Conservation (phyloP, 1,140 invertebrate genomes). For the Polypedilum vanderplanki region DNA sequence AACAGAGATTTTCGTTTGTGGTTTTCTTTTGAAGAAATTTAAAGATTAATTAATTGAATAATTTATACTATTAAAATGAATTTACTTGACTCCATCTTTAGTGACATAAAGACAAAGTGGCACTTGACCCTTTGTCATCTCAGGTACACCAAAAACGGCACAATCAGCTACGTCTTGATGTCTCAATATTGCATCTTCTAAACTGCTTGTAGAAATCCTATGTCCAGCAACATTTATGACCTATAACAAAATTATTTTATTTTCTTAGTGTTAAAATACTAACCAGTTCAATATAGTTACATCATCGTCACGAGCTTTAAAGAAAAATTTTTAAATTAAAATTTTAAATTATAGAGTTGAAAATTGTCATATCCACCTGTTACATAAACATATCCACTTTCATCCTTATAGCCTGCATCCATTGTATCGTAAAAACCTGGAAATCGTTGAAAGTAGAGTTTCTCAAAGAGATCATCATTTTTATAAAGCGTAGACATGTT, state of each 20-base stretch:
- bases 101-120: slow-evolving; percentile 79
- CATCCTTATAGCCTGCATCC: slow-evolving; percentile 83
- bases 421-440: slow-evolving; percentile 93
- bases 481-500: slow-evolving; percentile 74
- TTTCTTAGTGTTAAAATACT: neutral
- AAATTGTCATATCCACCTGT: neutral
- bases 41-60: slow-evolving; percentile 7
- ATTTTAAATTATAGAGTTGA: neutral
- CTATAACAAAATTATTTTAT: neutral
- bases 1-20: slow-evolving; percentile 52
- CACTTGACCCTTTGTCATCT: slow-evolving; percentile 80
- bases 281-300: slow-evolving; percentile 35
- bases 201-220: slow-evolving; percentile 73
- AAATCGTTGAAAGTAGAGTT: slow-evolving; percentile 73
- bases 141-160: slow-evolving; percentile 81
- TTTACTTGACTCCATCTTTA: slow-evolving; percentile 46
- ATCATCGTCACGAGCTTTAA: slow-evolving; percentile 81
- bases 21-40: slow-evolving; percentile 42
- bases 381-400: slow-evolving; percentile 78
- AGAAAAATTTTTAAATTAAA: neutral
- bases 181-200: slow-evolving; percentile 81
- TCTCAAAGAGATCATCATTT: slow-evolving; percentile 71
- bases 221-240: slow-evolving; percentile 94
- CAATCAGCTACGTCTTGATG: slow-evolving; percentile 77
- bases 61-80: too few relatives aligned